Percentiles rank a stretch among this genome's conserved stretches.
These are phyloP conservation scores for Tetragnatha montana DNA, from an alignment of 2,888 invertebrate species.

Conservation along the genomic window DNA sequence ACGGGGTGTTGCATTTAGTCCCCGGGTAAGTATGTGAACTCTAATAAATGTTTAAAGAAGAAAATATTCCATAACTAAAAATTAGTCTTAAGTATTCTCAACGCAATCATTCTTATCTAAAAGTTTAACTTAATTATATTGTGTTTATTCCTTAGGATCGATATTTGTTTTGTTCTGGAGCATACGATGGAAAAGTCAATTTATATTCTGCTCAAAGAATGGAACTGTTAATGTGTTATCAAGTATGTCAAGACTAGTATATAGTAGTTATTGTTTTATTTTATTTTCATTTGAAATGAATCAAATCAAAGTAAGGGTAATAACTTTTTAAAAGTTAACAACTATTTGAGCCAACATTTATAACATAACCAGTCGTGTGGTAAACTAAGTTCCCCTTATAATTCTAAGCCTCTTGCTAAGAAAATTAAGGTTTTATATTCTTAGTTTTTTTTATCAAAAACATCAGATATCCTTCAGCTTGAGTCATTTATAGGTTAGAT, in stretches of 20 bases:
- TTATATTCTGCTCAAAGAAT: constrained; percentile 77
- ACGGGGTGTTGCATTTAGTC: constrained; percentile 73
- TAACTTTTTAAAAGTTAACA: neutral
- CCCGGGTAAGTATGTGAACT: constrained; percentile 70
- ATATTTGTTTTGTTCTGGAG: constrained; percentile 78
- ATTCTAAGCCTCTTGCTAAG: no score
- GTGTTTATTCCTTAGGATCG: constrained; percentile 75
- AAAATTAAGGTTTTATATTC: no score
- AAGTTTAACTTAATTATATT: no score
- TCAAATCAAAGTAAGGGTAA: neutral
- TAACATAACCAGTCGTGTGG: no score
- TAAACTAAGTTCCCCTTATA: no score
- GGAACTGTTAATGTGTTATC: constrained; percentile 77
- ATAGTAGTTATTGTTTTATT: neutral
- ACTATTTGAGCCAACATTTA: no score
- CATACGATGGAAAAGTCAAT: constrained; percentile 78
- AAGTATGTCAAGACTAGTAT: constrained; percentile 67
- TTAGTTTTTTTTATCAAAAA: no score
- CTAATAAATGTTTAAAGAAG: neutral
- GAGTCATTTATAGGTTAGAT: no score
- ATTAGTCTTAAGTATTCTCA: neutral
- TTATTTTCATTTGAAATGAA: neutral
- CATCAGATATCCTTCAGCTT: no score
- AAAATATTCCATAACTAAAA: no score
- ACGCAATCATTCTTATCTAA: neutral